These are phyloP conservation scores for Cyprinella venusta DNA, from an alignment of 2,797 vertebrate genomes.

Conservation along the genomic window DNA sequence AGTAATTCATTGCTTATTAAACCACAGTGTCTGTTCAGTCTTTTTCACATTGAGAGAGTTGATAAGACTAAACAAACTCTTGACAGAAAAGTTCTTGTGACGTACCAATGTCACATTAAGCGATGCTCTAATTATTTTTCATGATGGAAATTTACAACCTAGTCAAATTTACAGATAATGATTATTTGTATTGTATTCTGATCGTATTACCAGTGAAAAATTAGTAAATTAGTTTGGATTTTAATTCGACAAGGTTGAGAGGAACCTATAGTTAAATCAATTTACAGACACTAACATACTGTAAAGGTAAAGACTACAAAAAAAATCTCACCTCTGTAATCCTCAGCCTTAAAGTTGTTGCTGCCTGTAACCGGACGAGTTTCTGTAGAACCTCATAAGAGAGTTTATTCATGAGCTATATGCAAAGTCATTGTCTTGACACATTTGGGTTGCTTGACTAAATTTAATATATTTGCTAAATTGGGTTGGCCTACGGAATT, in stretches of 20 bases:
- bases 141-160: background rate
- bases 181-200: background rate
- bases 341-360: background rate
- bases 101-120: background rate
- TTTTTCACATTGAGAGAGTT: too few relatives aligned
- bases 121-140: background rate
- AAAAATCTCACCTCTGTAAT: background rate
- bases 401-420: constrained; percentile 4
- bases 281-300: background rate
- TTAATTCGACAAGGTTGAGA: background rate
- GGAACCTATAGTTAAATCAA: too few relatives aligned
- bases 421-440: constrained; percentile 20
- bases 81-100: background rate
- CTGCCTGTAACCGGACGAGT: background rate
- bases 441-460: constrained; percentile 37
- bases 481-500: background rate
- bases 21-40: background rate
- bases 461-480: constrained; percentile 14
- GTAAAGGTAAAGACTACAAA: background rate
- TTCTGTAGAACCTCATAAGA: background rate
- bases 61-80: too few relatives aligned
- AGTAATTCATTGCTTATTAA: constrained; percentile 1
- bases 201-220: background rate
- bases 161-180: background rate
- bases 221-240: background rate